Evolutionary conservation across 2,888 invertebrate species (phyloP).

Genomic region (Cristatella mucedo): DNA sequence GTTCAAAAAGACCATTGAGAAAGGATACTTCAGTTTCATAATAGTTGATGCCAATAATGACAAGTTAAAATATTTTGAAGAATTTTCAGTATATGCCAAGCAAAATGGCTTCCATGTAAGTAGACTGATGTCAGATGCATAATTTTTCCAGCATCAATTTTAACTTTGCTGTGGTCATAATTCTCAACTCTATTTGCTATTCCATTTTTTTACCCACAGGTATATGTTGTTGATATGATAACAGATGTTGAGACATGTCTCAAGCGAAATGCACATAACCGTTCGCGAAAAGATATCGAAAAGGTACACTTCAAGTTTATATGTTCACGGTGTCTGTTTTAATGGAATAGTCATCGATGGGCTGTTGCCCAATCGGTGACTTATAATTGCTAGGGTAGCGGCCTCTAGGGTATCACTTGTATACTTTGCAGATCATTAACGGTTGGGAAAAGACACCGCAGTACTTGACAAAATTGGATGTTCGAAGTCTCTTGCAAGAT

Average conservation of each 20-base stretch:
- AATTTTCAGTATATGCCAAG: constrained; percentile 72
- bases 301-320: no score
- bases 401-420: no score
- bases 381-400: no score
- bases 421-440: constrained; percentile 20
- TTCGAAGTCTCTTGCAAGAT: constrained; percentile 65
- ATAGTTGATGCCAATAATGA: constrained; percentile 81
- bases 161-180: background rate
- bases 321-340: no score
- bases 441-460: constrained; percentile 48
- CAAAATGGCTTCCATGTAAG: constrained; percentile 60
- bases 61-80: constrained; percentile 54
- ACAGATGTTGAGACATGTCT: constrained; percentile 59
- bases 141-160: constrained; percentile 5
- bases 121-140: no score
- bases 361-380: no score
- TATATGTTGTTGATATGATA: constrained; percentile 74
- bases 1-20: constrained; percentile 72
- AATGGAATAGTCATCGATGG: background rate
- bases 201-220: constrained; percentile 45
- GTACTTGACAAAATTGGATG: constrained; percentile 65
- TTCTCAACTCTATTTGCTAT: background rate
- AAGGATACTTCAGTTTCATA: constrained; percentile 77
- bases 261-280: constrained; percentile 67
- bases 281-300: constrained; percentile 60